Conservation (phyloP, 2,888 invertebrate species). For the Nephrotoma appendiculata region DNA sequence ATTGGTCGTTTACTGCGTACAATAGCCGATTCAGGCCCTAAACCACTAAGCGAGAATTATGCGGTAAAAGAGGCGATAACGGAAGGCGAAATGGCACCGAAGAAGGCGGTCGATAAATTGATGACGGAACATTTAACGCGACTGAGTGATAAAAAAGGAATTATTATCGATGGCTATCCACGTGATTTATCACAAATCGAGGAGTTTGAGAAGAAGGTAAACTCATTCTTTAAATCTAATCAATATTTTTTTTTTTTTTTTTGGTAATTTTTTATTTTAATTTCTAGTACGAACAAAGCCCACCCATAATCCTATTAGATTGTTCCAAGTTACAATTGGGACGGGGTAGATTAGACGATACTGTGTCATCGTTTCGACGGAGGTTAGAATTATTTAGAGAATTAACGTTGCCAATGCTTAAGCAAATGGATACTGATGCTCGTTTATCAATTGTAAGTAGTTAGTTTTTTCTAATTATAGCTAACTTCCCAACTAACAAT, state of each 20-base stretch:
- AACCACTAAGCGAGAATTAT: constrained; percentile 45
- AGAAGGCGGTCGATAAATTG: constrained; percentile 62
- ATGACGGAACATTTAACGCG: constrained; percentile 52
- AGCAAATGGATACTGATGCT: constrained; percentile 64
- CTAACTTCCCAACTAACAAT: no score
- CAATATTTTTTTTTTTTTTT: background rate
- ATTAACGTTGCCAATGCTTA: constrained; percentile 77
- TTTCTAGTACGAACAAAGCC: constrained; percentile 55
- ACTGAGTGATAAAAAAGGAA: constrained; percentile 51
- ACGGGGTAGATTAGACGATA: constrained; percentile 71
- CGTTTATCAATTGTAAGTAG: constrained; percentile 68
- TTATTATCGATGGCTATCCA: constrained; percentile 90
- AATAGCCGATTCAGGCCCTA: constrained; percentile 52
- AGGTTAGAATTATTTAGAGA: constrained; percentile 77
- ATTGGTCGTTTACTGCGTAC: constrained; percentile 64
- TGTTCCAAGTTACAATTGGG: constrained; percentile 83
- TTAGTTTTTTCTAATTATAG: background rate
- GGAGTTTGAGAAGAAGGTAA: constrained; percentile 78
- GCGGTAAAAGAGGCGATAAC: constrained; percentile 53
- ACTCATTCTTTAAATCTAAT: constrained; percentile 6
- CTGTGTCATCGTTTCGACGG: constrained; percentile 68
- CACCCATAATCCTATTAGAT: constrained; percentile 72
- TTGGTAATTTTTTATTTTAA: constrained; percentile 11
- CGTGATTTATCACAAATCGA: constrained; percentile 77
- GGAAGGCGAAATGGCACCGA: constrained; percentile 66